A percentile compares a stretch with the other conserved stretches of the same genome.
phyloP scores from a whole-genome alignment of 1,140 invertebrate genomes.

The Odontomachus brunneus region DNA sequence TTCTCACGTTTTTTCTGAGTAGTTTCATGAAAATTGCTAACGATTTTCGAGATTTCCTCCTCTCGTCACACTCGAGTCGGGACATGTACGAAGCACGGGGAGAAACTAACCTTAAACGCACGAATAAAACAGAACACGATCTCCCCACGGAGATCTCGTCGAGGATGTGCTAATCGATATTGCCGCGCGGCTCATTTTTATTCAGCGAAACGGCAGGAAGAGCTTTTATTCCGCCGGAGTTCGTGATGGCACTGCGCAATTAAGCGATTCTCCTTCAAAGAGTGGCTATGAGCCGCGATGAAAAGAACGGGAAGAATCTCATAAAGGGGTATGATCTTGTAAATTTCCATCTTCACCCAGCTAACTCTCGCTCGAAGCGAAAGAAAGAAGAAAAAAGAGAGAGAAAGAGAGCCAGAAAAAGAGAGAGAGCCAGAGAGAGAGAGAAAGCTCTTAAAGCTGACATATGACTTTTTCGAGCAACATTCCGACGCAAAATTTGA shows the following conservation, averaged over 20 bases:
- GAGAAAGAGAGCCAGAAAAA: not conserved
- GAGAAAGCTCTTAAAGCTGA: slow-evolving; percentile 15
- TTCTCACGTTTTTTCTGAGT: not conserved
- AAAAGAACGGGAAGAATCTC: slow-evolving; percentile 58
- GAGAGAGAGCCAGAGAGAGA: not conserved
- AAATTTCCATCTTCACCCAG: slow-evolving; percentile 41
- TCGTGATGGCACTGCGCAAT: slow-evolving; percentile 59
- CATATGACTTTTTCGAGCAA: slow-evolving; percentile 13
- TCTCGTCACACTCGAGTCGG: not conserved
- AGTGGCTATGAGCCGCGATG: slow-evolving; percentile 44
- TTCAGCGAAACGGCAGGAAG: slow-evolving; percentile 44
- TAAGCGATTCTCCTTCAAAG: slow-evolving; percentile 56
- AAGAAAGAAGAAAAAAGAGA: not conserved
- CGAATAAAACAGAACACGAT: slow-evolving; percentile 22
- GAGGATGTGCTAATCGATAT: slow-evolving; percentile 47
- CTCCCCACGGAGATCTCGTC: not conserved
- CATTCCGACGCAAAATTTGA: slow-evolving; percentile 21
- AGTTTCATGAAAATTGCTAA: not conserved
- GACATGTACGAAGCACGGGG: not conserved
- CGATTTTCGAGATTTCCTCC: not conserved
- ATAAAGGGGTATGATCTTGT: slow-evolving; percentile 59
- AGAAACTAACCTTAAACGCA: slow-evolving; percentile 14
- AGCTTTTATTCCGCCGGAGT: slow-evolving; percentile 48
- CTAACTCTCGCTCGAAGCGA: slow-evolving; percentile 24
- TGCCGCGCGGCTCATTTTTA: slow-evolving; percentile 44